Conservation (phyloP, 2,888 invertebrate genomes). For the Lymantria monacha region DNA sequence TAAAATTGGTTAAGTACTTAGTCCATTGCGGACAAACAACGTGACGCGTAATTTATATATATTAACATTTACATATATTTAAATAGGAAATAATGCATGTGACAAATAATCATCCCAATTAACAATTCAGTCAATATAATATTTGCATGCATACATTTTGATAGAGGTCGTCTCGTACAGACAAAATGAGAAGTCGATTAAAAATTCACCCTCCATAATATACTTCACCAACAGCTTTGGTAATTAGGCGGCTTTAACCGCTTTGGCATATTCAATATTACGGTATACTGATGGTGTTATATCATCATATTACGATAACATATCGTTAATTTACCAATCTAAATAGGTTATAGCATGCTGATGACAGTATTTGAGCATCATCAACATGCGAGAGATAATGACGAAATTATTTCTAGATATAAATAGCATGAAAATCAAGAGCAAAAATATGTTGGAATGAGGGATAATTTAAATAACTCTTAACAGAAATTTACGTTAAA, state of each 20-base stretch:
- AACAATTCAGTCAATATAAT: conserved; percentile 37
- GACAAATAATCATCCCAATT: conserved; percentile 24
- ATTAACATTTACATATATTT: too few relatives aligned
- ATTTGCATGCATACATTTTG: conserved; percentile 42
- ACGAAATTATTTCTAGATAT: conserved; percentile 1
- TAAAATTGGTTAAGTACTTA: too few relatives aligned
- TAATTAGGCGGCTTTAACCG: conserved; percentile 46
- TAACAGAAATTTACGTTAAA: too few relatives aligned
- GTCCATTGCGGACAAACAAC: too few relatives aligned
- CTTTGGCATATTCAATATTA: conserved; percentile 33
- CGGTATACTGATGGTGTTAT: conserved; percentile 10
- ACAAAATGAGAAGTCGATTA: conserved; percentile 43
- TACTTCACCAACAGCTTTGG: conserved; percentile 47
- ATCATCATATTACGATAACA: conserved; percentile 9
- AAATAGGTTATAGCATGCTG: conserved; percentile 14
- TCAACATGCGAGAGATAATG: conserved; percentile 1
- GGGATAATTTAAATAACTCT: too few relatives aligned
- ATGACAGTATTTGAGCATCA: conserved; percentile 4
- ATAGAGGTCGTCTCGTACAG: conserved; percentile 33
- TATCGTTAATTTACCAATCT: conserved; percentile 15
- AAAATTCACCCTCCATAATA: conserved; percentile 51
- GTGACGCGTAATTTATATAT: too few relatives aligned
- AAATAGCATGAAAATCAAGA: too few relatives aligned
- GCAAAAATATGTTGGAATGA: too few relatives aligned
- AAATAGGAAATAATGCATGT: conserved; percentile 2